Conservation (phyloP, 2,113 vertebrate species). For the Ptychochromis oligacanthus region DNA sequence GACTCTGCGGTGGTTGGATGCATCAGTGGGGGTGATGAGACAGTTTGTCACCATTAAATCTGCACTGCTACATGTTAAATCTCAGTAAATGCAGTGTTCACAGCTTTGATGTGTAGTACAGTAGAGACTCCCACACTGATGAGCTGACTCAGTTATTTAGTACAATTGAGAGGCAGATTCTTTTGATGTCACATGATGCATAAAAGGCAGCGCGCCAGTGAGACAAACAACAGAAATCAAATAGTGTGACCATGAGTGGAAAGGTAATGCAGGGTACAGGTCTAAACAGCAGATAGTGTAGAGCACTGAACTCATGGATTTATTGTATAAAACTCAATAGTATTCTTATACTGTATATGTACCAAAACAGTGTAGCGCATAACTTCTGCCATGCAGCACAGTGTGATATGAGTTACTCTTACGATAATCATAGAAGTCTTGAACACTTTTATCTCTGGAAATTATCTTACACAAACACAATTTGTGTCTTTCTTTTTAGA, state of each 20-base stretch:
- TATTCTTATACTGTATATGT: background rate
- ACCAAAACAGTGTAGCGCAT: background rate
- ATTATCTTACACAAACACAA: slow-evolving; percentile 1
- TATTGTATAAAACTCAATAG: background rate
- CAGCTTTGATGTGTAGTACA: slow-evolving; percentile 36
- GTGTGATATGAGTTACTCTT: background rate
- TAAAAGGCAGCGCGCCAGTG: slow-evolving; percentile 57
- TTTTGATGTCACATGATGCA: slow-evolving; percentile 63
- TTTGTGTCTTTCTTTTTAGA: slow-evolving; percentile 43
- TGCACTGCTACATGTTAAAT: slow-evolving; percentile 19
- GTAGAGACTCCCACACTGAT: slow-evolving; percentile 28
- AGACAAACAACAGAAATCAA: slow-evolving; percentile 57
- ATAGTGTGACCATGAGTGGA: slow-evolving; percentile 54
- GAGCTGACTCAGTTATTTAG: slow-evolving; percentile 58
- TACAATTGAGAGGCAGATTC: slow-evolving; percentile 58
- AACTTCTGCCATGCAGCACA: background rate
- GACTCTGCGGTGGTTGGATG: too few species aligned
- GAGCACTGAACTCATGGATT: background rate
- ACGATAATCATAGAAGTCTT: background rate
- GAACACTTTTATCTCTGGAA: background rate
- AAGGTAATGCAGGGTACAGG: slow-evolving; percentile 43
- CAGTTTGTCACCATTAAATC: slow-evolving; percentile 10
- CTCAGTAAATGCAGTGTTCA: background rate
- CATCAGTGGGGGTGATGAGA: too few species aligned
- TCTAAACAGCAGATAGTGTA: background rate